Conservation (phyloP, 2,113 vertebrate genomes). For the Peromyscus polionotus region DNA sequence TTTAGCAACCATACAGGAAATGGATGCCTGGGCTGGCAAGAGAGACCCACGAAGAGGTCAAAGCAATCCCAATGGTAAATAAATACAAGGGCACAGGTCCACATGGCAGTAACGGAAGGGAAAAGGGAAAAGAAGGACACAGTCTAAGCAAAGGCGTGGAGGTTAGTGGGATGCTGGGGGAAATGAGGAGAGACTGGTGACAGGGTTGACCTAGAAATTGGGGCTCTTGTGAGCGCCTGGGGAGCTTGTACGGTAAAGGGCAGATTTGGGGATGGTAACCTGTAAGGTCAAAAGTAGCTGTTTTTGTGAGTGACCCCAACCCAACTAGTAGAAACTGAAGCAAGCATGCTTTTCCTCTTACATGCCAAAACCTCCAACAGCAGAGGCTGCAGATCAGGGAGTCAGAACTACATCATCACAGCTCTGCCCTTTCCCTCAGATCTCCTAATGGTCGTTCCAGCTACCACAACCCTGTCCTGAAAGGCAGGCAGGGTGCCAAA, state of each 20-base stretch:
- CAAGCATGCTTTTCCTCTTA: not conserved
- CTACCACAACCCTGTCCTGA: not conserved
- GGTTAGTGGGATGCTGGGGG: not conserved
- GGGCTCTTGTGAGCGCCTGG: not conserved
- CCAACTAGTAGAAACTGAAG: not conserved
- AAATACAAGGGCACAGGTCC: not conserved
- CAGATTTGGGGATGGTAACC: not conserved
- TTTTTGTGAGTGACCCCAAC: not conserved
- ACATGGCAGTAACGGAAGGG: not conserved
- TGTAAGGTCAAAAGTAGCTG: not conserved
- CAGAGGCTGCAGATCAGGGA: not conserved
- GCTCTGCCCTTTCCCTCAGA: not conserved
- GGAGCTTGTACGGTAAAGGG: not conserved
- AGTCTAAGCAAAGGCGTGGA: too few relatives aligned
- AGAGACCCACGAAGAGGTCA: not conserved
- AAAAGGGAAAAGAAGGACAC: not conserved
- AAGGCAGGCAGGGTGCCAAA: not conserved
- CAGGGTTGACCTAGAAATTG: not conserved
- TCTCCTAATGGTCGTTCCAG: not conserved
- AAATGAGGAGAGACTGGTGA: not conserved
- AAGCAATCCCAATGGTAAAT: not conserved
- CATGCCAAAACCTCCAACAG: not conserved
- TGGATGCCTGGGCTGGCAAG: not conserved
- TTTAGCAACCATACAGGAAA: not conserved
- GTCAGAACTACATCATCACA: not conserved